Conservation (phyloP, 2,888 invertebrate genomes). For the Polydrusus tereticollis region DNA sequence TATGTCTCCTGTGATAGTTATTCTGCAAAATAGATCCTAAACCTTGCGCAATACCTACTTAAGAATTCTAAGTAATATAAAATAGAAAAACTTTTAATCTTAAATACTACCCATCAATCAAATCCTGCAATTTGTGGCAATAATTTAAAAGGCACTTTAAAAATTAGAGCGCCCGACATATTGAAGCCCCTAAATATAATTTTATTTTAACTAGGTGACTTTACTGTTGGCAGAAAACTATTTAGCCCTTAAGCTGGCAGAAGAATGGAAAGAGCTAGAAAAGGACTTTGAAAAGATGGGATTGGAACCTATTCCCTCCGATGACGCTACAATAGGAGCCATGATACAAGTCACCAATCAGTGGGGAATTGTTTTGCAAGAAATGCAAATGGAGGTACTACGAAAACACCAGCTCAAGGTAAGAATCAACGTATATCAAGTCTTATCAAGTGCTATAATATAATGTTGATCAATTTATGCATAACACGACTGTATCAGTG, state of each 20-base stretch:
- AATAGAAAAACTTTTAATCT: too few species aligned
- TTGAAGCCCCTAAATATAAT: not conserved
- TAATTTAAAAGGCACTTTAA: too few species aligned
- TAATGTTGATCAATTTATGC: too few species aligned
- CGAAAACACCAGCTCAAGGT: slow-evolving; percentile 55
- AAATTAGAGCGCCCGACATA: too few species aligned
- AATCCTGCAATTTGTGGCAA: too few species aligned
- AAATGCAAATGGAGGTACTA: slow-evolving; percentile 61
- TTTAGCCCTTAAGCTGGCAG: slow-evolving; percentile 66
- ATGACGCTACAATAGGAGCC: slow-evolving; percentile 62
- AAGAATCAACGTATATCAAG: slow-evolving; percentile 23
- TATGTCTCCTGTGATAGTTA: too few species aligned
- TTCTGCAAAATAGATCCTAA: too few species aligned
- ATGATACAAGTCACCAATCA: slow-evolving; percentile 62
- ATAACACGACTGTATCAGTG: too few species aligned
- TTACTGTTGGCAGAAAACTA: slow-evolving; percentile 66
- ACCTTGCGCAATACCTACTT: too few species aligned
- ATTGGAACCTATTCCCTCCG: slow-evolving; percentile 62
- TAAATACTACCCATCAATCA: too few species aligned
- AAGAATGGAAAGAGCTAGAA: slow-evolving; percentile 67
- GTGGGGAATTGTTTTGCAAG: slow-evolving; percentile 62
- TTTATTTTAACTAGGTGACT: slow-evolving; percentile 62
- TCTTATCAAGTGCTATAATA: too few species aligned
- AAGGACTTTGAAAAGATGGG: slow-evolving; percentile 62
- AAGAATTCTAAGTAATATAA: too few species aligned